A percentile compares a stretch with the other conserved stretches of the same genome.
Evolutionary conservation across 2,888 invertebrate species (phyloP).

Genomic region (Cataglyphis altisquamis): DNA sequence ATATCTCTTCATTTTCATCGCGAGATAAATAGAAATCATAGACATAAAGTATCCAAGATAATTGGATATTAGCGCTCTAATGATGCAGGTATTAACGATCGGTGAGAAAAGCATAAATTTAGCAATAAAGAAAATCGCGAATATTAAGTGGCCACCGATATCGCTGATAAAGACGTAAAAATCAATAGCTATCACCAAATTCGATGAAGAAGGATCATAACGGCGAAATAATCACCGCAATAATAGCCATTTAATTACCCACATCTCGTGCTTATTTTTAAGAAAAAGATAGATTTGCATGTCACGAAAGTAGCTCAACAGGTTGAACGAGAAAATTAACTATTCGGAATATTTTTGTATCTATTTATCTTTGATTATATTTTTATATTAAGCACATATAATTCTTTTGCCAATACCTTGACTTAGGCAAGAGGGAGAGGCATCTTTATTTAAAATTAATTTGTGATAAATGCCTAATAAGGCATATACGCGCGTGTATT

Average conservation of each 20-base stretch:
- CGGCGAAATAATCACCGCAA: background rate
- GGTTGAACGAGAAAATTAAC: constrained; percentile 41
- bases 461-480: constrained; percentile 19
- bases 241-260: constrained; percentile 43
- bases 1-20: constrained; percentile 36
- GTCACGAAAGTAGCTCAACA: constrained; percentile 43
- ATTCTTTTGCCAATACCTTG: constrained; percentile 25
- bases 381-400: constrained; percentile 46
- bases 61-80: constrained; percentile 33
- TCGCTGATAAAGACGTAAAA: constrained; percentile 4
- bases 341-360: constrained; percentile 28
- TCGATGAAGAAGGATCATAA: background rate
- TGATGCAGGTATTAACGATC: constrained; percentile 10
- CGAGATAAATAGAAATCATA: constrained; percentile 25
- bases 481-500: background rate
- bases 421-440: background rate
- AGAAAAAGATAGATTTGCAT: background rate
- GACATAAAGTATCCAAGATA: constrained; percentile 24
- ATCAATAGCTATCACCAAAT: constrained; percentile 3
- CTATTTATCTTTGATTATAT: constrained; percentile 47
- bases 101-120: constrained; percentile 26
- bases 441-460: constrained; percentile 22
- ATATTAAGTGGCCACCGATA: background rate
- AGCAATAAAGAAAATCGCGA: background rate
- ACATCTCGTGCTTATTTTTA: constrained; percentile 19